Evolutionary conservation across 2,888 invertebrate genomes (phyloP), one percentile per base, ranked within the genome.

Genomic region (Volucella inanis): DNA sequence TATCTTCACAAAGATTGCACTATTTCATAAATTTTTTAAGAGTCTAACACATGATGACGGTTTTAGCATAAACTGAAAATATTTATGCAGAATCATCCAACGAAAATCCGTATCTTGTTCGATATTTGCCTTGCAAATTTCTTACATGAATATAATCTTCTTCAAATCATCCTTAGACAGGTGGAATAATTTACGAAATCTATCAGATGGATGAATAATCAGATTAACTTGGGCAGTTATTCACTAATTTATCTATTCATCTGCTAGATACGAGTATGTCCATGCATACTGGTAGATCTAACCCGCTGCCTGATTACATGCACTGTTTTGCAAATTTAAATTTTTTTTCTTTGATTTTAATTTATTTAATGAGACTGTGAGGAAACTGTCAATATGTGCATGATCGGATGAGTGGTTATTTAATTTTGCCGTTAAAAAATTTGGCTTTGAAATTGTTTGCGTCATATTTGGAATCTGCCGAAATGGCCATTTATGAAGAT

Each of bases 301-400:
- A n/a, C 41, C 67, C 18, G 41, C 14, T 6, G 0, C 31, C 31
- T 6, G 41, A 43, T 31, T 22, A 67, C 67, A 67, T 43, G 67
- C 14, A 15, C 14, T 22, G 54, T 67, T 50, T 52, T 54, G n/a
- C 14, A 15, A 18, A 54, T 18, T 67, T 43, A 15, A 8, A 15
- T 65, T 57, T 10, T 31, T 43, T 52, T 43, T 12, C 9, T 43
- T 6, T 31, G 31, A 45, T 45, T 68, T 68, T 68, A 68, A 68
- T 68, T 55, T 55, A 68, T 55, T 68, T 68, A 68, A 68, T 45
- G 15, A 54, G 54, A 65, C 50, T 39, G 18, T 18, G 15, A 41
- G 59, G 11, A 11, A 62, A 45, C 14, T n/a, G 31, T 8, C n/a
- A 45, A 15, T 12, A 14, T 14, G n/a, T n/a, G 22, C n/a, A 22